phyloP scores from a whole-genome alignment of 1,140 invertebrate genomes.

The Zaprionus capensis region DNA sequence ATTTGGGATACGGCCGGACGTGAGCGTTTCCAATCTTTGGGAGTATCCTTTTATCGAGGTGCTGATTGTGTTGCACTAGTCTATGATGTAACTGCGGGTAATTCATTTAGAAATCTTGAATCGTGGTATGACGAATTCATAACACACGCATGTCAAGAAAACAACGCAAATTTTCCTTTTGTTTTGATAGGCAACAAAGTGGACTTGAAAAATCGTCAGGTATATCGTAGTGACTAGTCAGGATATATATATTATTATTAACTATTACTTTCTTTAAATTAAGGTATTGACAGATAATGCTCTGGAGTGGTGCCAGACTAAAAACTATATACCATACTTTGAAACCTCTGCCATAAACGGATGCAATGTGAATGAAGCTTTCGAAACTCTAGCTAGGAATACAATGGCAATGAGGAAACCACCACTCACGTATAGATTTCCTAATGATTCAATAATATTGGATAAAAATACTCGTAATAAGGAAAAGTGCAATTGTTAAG shows the following conservation, averaged over 20 bases:
- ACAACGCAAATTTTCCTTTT: conserved; percentile 99
- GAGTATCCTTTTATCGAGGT: conserved; percentile 99
- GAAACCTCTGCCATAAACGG: conserved; percentile 97
- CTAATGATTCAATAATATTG: background rate
- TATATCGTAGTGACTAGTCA: conserved; percentile 84
- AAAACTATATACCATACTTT: conserved; percentile 88
- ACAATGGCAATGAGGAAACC: background rate
- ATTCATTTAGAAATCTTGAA: conserved; percentile 98
- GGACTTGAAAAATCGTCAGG: conserved; percentile 97
- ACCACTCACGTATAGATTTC: background rate
- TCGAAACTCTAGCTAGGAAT: conserved; percentile 98
- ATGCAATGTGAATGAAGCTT: conserved; percentile 98
- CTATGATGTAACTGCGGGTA: conserved; percentile 98
- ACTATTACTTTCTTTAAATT: background rate
- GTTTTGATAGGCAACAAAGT: conserved; percentile 99
- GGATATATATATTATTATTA: background rate
- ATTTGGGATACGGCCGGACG: conserved; percentile 99
- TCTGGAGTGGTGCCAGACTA: conserved; percentile 98
- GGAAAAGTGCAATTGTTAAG: background rate
- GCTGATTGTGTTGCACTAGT: conserved; percentile 99
- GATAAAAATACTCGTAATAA: background rate
- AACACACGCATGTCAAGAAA: conserved; percentile 97
- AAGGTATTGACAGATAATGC: conserved; percentile 96
- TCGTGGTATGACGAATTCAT: conserved; percentile 99
- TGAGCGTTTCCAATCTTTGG: conserved; percentile 98